Conservation (phyloP, 1,140 invertebrate genomes). For the Lepidurus apus region DNA sequence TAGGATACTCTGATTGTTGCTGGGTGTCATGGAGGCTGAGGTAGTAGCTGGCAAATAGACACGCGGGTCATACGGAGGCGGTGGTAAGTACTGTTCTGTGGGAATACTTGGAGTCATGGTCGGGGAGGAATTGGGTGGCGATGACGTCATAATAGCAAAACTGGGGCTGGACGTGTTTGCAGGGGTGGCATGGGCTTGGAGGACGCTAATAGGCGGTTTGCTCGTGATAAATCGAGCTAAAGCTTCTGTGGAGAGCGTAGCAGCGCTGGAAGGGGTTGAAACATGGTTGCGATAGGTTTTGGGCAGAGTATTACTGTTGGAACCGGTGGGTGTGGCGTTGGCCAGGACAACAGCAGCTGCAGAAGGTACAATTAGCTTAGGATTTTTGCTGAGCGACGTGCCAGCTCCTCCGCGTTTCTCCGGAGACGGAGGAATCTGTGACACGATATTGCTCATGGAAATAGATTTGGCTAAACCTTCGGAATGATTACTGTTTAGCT, state of each 20-base stretch:
- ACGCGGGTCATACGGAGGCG: constrained; percentile 34
- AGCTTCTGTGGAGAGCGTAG: constrained; percentile 24
- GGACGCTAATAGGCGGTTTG: constrained; percentile 42
- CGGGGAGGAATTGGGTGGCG: background rate
- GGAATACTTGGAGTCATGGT: constrained; percentile 25
- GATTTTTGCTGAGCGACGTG: constrained; percentile 36
- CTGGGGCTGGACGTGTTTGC: constrained; percentile 40
- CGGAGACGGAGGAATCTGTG: constrained; percentile 30
- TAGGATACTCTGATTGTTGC: background rate
- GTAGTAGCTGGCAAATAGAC: constrained; percentile 37
- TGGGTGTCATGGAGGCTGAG: constrained; percentile 29
- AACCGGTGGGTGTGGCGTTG: constrained; percentile 23
- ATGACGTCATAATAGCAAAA: constrained; percentile 38
- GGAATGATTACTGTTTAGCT: constrained; percentile 5
- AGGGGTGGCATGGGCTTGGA: constrained; percentile 43
- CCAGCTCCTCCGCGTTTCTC: constrained; percentile 34
- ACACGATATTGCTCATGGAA: constrained; percentile 27
- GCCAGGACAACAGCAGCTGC: constrained; percentile 11
- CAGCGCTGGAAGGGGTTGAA: background rate
- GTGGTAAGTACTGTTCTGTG: constrained; percentile 32
- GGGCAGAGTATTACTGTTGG: constrained; percentile 25
- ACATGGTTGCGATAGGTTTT: background rate
- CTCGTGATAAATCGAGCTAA: constrained; percentile 43
- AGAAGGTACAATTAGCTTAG: constrained; percentile 6
- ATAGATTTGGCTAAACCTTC: constrained; percentile 29